These are phyloP conservation scores for Euspilapteryx auroguttella DNA, from an alignment of 2,888 invertebrate genomes.

Conservation along the genomic window DNA sequence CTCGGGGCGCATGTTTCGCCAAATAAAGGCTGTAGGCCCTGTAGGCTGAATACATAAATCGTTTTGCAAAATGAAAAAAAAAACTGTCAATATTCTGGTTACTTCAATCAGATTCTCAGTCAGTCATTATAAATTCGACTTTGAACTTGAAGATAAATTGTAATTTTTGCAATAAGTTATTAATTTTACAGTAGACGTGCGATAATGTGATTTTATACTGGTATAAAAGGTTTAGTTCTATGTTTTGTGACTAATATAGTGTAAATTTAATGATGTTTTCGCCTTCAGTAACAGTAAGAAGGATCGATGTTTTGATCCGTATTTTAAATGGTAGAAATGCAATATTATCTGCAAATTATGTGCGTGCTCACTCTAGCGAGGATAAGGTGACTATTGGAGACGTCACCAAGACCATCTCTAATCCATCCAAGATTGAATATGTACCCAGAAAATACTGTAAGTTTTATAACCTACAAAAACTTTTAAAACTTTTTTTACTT, in stretches of 20 bases:
- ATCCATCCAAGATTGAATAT: conserved; percentile 72
- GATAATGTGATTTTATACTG: background rate
- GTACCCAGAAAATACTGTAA: conserved; percentile 85
- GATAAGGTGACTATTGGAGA: conserved; percentile 73
- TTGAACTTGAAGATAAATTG: background rate
- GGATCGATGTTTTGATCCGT: conserved; percentile 53
- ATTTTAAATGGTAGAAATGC: conserved; percentile 40
- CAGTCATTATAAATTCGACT: background rate
- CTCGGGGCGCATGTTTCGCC: too few relatives aligned
- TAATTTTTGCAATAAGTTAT: background rate
- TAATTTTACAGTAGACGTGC: background rate
- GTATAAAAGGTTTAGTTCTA: background rate
- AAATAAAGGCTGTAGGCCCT: too few relatives aligned
- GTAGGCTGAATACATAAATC: too few relatives aligned
- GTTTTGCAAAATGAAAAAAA: background rate
- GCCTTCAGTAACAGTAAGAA: conserved; percentile 35
- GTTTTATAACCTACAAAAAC: conserved; percentile 21
- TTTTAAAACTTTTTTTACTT: conserved; percentile 1
- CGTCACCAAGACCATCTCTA: conserved; percentile 62
- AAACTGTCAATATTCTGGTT: background rate
- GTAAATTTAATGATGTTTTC: conserved; percentile 24
- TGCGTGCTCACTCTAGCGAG: conserved; percentile 42
- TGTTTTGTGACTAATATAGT: background rate
- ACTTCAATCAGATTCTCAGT: too few relatives aligned
- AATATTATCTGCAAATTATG: conserved; percentile 30